phyloP scores from a whole-genome alignment of 2,113 vertebrate genomes.

The Bungarus multicinctus region DNA sequence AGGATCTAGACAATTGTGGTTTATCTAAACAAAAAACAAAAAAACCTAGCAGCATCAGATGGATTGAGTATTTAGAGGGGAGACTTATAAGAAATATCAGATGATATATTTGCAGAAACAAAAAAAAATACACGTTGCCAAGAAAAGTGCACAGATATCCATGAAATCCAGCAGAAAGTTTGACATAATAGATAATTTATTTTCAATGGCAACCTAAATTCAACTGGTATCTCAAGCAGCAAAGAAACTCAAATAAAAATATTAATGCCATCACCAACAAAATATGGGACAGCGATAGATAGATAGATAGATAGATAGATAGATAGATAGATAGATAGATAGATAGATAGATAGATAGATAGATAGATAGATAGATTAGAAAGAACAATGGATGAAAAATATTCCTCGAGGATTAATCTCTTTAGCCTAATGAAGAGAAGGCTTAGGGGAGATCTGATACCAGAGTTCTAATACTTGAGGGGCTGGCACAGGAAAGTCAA shows the following conservation, averaged over 20 bases:
- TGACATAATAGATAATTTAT: background rate
- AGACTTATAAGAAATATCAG: background rate
- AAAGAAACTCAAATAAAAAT: background rate
- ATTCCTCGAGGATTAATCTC: too few relatives aligned
- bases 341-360: too few relatives aligned
- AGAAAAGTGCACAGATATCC: background rate
- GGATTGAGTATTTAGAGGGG: background rate
- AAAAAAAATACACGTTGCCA: background rate
- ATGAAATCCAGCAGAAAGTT: background rate
- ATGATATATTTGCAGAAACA: background rate
- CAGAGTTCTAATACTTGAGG: too few relatives aligned
- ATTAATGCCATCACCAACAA: background rate
- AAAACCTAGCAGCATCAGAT: background rate
- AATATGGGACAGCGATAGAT: background rate
- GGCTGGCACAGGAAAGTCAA: too few relatives aligned
- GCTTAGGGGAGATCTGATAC: too few relatives aligned
- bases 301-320: too few relatives aligned
- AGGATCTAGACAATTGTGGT: background rate
- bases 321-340: too few relatives aligned
- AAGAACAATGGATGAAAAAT: background rate
- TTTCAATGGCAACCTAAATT: background rate
- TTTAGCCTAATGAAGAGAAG: too few relatives aligned
- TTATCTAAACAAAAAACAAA: background rate
- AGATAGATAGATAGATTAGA: background rate
- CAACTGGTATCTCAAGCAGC: background rate